phyloP scores from a whole-genome alignment of 2,888 invertebrate species.

The Cerceris ruficornis region DNA sequence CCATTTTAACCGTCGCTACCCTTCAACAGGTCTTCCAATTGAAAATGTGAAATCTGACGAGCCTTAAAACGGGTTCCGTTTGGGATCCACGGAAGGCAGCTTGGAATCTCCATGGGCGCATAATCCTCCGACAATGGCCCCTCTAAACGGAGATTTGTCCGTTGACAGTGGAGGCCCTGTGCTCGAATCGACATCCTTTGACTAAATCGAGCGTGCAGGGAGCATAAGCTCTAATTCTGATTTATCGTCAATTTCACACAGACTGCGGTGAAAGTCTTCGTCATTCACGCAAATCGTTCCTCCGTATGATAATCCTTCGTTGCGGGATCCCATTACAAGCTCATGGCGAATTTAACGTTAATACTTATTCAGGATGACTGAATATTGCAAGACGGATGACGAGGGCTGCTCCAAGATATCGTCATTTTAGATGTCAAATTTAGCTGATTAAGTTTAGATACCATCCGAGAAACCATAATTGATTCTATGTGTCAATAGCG shows the following conservation, averaged over 20 bases:
- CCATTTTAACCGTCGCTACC: conserved; percentile 50
- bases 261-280: conserved; percentile 41
- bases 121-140: conserved; percentile 72
- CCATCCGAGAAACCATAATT: too few species aligned
- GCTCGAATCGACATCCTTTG: conserved; percentile 55
- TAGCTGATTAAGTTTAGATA: too few species aligned
- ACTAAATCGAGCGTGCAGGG: conserved; percentile 56
- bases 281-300: conserved; percentile 25
- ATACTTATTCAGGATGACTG: too few species aligned
- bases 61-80: conserved; percentile 37
- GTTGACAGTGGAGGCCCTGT: conserved; percentile 62
- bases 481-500: too few species aligned
- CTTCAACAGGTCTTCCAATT: conserved; percentile 66
- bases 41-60: conserved; percentile 63
- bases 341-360: too few species aligned
- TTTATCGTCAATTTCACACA: conserved; percentile 57
- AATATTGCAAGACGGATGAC: too few species aligned
- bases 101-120: conserved; percentile 65
- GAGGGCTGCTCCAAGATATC: too few species aligned
- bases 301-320: not conserved
- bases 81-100: conserved; percentile 30
- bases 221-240: conserved; percentile 60
- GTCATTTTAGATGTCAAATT: too few species aligned
- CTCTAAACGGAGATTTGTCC: conserved; percentile 69
- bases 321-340: too few species aligned